Conservation (phyloP, 2,113 vertebrate species). For the Larimichthys crocea region DNA sequence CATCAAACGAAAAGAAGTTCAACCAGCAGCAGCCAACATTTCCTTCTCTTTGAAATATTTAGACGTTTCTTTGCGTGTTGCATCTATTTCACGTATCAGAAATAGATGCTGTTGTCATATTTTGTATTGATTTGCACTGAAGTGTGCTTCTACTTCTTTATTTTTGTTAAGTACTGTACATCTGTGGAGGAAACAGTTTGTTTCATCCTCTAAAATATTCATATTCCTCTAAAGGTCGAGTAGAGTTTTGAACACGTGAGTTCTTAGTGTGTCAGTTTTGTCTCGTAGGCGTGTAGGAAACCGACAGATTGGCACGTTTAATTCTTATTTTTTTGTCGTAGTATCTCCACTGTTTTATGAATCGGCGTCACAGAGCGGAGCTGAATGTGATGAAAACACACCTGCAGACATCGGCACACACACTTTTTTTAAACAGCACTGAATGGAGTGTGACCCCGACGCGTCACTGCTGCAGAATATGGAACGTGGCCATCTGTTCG, state of each 20-base stretch:
- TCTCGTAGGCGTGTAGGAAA: slow-evolving; percentile 41
- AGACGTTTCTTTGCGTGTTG: slow-evolving; percentile 49
- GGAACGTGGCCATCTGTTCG: slow-evolving; percentile 55
- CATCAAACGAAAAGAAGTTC: slow-evolving; percentile 27
- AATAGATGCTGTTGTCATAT: slow-evolving; percentile 69
- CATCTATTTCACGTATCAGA: slow-evolving; percentile 68
- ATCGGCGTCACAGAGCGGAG: background rate
- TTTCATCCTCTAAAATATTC: slow-evolving; percentile 25
- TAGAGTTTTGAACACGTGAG: slow-evolving; percentile 39
- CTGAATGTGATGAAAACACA: slow-evolving; percentile 28
- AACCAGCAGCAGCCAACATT: slow-evolving; percentile 5
- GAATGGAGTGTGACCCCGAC: slow-evolving; percentile 28
- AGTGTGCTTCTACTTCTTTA: slow-evolving; percentile 55
- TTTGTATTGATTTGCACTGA: slow-evolving; percentile 78
- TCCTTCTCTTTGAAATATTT: slow-evolving; percentile 38
- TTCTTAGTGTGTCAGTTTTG: slow-evolving; percentile 35
- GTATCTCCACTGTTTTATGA: background rate
- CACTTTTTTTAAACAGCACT: background rate
- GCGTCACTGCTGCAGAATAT: slow-evolving; percentile 33
- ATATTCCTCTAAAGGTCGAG: slow-evolving; percentile 26
- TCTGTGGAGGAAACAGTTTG: slow-evolving; percentile 9
- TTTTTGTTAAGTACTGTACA: slow-evolving; percentile 45
- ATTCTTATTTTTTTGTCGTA: background rate
- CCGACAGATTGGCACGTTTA: background rate
- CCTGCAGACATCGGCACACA: slow-evolving; percentile 12